These are phyloP conservation scores for Oreochromis grahami DNA, from an alignment of 2,797 vertebrate species.

Conservation along the genomic window DNA sequence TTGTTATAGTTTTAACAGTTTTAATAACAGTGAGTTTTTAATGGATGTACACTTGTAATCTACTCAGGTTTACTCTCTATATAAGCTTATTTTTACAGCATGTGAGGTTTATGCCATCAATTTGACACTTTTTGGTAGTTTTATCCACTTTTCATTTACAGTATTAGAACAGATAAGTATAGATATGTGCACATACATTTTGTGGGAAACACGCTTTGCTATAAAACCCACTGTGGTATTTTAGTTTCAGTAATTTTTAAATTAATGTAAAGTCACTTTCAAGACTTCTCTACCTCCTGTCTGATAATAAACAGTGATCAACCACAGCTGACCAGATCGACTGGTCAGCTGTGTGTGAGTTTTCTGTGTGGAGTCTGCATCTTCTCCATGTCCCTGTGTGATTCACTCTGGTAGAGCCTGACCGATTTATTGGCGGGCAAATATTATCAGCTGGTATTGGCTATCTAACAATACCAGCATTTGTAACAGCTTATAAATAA, in stretches of 20 bases:
- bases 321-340: background rate
- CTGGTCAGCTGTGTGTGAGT: background rate
- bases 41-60: background rate
- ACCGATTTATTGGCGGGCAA: accelerated
- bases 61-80: background rate
- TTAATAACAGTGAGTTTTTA: background rate
- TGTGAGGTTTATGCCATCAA: background rate
- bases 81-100: background rate
- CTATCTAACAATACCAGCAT: background rate
- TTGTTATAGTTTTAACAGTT: background rate
- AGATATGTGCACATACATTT: background rate
- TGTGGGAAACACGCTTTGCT: background rate
- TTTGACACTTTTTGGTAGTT: background rate
- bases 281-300: background rate
- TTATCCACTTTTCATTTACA: background rate
- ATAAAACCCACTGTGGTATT: background rate
- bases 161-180: background rate
- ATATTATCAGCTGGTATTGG: background rate
- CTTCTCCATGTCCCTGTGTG: background rate
- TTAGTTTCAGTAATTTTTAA: background rate
- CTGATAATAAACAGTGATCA: background rate
- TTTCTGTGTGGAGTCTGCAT: background rate
- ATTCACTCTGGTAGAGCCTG: background rate
- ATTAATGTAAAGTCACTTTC: background rate
- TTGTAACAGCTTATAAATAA: background rate